Percentiles rank a stretch among this genome's conserved stretches.
These are phyloP conservation scores for Drosophila yooni DNA, from an alignment of 2,888 invertebrate species.

Conservation along the genomic window DNA sequence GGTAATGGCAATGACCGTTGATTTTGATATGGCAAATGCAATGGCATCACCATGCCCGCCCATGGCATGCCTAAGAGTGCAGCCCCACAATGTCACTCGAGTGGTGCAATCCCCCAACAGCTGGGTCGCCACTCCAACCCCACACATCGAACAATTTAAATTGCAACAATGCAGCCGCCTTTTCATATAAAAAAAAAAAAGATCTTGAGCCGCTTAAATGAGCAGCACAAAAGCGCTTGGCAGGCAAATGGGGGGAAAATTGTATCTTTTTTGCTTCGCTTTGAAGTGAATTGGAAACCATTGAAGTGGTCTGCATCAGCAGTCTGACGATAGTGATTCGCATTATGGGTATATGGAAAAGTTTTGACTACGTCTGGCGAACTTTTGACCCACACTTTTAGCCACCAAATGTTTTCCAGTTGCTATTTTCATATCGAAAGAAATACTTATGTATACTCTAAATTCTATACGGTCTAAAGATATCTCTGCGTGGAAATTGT, in stretches of 20 bases:
- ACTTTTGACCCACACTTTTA: slow-evolving; percentile 71
- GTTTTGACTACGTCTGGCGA: slow-evolving; percentile 65
- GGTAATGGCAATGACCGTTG: slow-evolving; percentile 62
- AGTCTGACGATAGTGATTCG: slow-evolving; percentile 51
- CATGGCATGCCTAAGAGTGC: slow-evolving; percentile 39
- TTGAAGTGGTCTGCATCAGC: slow-evolving; percentile 67
- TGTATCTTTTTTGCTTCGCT: slow-evolving; percentile 48
- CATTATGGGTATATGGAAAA: slow-evolving; percentile 55
- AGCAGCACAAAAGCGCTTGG: slow-evolving; percentile 20
- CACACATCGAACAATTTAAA: slow-evolving; percentile 63
- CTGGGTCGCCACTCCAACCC: neutral
- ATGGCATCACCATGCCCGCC: slow-evolving; percentile 13
- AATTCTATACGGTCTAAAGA: neutral
- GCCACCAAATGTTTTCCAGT: slow-evolving; percentile 23
- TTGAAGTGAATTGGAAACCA: slow-evolving; percentile 72
- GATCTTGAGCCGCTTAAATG: slow-evolving; percentile 48
- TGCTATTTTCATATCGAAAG: neutral
- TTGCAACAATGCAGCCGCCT: slow-evolving; percentile 70
- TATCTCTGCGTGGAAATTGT: neutral
- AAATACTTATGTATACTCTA: neutral
- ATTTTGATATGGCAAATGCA: slow-evolving; percentile 51
- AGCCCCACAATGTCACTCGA: slow-evolving; percentile 64
- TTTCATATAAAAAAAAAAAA: slow-evolving; percentile 30
- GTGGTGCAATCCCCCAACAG: slow-evolving; percentile 11
- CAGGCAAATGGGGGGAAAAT: slow-evolving; percentile 3